These are phyloP conservation scores for Drepana falcataria DNA, from an alignment of 2,888 invertebrate species.

Conservation along the genomic window DNA sequence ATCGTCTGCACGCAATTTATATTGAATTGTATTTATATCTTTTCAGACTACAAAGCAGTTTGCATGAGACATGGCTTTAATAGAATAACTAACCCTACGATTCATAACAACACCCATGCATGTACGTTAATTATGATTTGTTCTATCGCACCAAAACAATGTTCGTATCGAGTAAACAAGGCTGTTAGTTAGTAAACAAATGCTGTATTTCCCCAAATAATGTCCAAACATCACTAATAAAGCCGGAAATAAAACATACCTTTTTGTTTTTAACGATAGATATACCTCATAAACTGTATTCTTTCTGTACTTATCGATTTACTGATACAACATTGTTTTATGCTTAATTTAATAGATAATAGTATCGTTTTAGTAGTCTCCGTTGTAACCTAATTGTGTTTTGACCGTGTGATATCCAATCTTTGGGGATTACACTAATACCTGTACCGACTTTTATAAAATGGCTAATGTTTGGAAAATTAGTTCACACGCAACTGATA, in stretches of 20 bases:
- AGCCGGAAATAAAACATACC: no score
- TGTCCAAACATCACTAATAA: no score
- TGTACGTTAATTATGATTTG: conserved; percentile 47
- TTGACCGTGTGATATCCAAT: not conserved
- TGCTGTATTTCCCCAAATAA: no score
- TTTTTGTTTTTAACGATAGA: no score
- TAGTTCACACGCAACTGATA: conserved; percentile 1
- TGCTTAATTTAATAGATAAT: conserved; percentile 43
- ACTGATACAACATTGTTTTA: conserved; percentile 49
- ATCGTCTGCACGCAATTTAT: conserved; percentile 43
- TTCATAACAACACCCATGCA: conserved; percentile 59
- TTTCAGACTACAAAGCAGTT: conserved; percentile 63
- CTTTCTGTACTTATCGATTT: conserved; percentile 31
- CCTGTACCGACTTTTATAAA: not conserved
- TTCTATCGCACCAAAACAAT: not conserved
- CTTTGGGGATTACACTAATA: no score
- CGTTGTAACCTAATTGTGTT: not conserved
- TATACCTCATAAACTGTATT: no score
- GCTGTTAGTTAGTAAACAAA: no score
- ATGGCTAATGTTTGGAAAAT: conserved; percentile 3
- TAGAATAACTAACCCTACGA: conserved; percentile 59
- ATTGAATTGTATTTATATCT: conserved; percentile 31
- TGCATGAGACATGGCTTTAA: conserved; percentile 67
- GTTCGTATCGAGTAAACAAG: not conserved
- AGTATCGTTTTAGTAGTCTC: not conserved